phyloP scores from a whole-genome alignment of 2,888 invertebrate genomes.

The Oxystoma pomonae region DNA sequence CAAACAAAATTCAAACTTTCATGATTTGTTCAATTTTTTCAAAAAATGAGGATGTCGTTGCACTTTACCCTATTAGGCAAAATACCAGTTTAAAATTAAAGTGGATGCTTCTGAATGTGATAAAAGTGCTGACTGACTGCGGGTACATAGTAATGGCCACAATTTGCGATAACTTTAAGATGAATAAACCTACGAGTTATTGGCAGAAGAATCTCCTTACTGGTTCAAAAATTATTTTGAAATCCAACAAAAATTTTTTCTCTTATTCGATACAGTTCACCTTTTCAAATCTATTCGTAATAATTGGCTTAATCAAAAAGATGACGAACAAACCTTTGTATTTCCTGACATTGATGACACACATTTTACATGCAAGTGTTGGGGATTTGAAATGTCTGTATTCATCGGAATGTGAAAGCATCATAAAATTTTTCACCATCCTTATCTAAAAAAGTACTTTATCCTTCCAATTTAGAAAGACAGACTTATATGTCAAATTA shows the following conservation, averaged over 20 bases:
- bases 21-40: background rate
- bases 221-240: background rate
- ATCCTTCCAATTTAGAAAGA: background rate
- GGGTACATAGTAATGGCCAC: background rate
- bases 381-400: background rate
- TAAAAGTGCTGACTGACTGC: background rate
- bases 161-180: background rate
- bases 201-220: too few species aligned
- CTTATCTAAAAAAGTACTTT: background rate
- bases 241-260: background rate
- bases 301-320: conserved; percentile 8
- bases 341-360: conserved; percentile 5
- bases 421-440: background rate
- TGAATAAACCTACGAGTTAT: background rate
- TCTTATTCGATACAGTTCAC: conserved; percentile 3
- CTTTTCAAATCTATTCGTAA: conserved; percentile 7
- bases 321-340: conserved; percentile 4
- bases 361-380: background rate
- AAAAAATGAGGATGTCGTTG: background rate
- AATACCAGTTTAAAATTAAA: background rate
- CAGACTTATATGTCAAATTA: background rate
- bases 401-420: background rate
- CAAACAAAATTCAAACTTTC: background rate
- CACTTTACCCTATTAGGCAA: background rate
- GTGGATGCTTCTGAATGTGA: background rate